Conservation (phyloP, 2,113 vertebrate genomes). For the Lutjanus erythropterus region DNA sequence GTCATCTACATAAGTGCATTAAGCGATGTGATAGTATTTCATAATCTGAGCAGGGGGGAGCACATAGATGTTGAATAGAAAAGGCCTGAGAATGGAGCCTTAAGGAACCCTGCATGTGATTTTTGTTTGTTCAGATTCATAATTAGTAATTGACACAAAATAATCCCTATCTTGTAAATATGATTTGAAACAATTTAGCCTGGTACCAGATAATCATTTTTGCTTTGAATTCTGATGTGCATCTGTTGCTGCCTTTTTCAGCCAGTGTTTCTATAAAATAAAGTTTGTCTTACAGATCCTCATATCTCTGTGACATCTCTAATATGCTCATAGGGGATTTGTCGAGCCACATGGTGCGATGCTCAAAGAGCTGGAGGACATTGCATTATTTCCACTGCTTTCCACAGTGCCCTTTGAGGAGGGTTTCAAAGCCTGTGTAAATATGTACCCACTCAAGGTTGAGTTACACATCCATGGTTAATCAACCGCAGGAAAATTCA, state of each 20-base stretch:
- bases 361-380: slow-evolving; percentile 30
- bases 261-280: background rate
- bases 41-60: too few relatives aligned
- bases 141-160: too few relatives aligned
- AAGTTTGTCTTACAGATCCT: slow-evolving; percentile 7
- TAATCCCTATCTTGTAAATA: too few relatives aligned
- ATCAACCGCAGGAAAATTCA: slow-evolving; percentile 32
- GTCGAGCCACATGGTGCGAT: slow-evolving; percentile 10
- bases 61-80: too few relatives aligned
- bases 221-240: background rate
- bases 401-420: slow-evolving; percentile 13
- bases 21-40: too few relatives aligned
- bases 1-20: too few relatives aligned
- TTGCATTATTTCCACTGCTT: slow-evolving; percentile 14
- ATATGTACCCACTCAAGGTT: slow-evolving; percentile 31
- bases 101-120: too few relatives aligned
- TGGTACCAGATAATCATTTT: too few relatives aligned
- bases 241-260: background rate
- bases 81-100: too few relatives aligned
- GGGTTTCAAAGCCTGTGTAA: slow-evolving; percentile 29
- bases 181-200: too few relatives aligned
- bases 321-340: slow-evolving; percentile 20
- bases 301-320: slow-evolving; percentile 5
- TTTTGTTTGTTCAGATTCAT: too few relatives aligned
- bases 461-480: slow-evolving; percentile 16